These are phyloP conservation scores for Propithecus deckenii DNA, from an alignment of 2,797 vertebrate genomes.

Conservation along the genomic window DNA sequence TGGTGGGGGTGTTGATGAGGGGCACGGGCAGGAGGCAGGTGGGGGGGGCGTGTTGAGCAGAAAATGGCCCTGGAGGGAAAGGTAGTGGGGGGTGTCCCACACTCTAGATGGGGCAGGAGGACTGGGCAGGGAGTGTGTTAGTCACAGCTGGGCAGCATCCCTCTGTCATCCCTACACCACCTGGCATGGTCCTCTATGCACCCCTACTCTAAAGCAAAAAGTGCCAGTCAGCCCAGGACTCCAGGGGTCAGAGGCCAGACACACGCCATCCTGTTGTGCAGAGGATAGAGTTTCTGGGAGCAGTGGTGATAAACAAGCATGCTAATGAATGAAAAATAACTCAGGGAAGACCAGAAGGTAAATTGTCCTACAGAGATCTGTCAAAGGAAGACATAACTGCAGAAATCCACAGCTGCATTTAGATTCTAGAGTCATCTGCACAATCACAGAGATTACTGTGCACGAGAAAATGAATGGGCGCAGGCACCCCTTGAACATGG, in stretches of 20 bases:
- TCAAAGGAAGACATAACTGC: not conserved
- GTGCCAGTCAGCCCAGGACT: fast-evolving
- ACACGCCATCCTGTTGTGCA: not conserved
- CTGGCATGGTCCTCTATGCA: not conserved
- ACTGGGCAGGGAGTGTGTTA: not conserved
- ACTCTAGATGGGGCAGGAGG: not conserved
- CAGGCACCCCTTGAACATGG: not conserved
- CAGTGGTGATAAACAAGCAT: not conserved
- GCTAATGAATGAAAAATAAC: not conserved
- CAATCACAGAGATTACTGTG: not conserved
- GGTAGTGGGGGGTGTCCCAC: no score
- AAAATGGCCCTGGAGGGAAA: not conserved
- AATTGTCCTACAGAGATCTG: not conserved
- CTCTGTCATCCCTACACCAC: not conserved
- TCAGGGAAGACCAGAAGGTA: not conserved
- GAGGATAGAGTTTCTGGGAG: not conserved
- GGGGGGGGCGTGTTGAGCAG: not conserved
- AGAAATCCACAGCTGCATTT: not conserved
- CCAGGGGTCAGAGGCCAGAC: not conserved
- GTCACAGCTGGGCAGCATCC: not conserved
- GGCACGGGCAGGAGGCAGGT: no score
- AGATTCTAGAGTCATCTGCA: not conserved
- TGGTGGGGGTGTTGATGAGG: not conserved
- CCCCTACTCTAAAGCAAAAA: not conserved
- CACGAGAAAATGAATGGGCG: not conserved